A percentile compares a stretch with the other conserved stretches of the same genome.
Conservation (phyloP, 1,140 invertebrate species). For the Maniola jurtina region DNA sequence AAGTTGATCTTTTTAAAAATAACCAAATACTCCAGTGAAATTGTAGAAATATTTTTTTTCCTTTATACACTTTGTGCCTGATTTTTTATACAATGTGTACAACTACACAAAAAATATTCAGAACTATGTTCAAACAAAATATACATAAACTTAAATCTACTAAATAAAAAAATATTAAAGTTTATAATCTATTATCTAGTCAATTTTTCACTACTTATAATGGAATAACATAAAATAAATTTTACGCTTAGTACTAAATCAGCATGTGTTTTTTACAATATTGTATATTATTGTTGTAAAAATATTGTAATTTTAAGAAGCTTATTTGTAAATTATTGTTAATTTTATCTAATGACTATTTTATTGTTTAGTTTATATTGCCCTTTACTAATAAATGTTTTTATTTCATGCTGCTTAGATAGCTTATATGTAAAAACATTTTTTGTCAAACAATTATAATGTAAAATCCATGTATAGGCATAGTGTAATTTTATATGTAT, state of each 20-base stretch:
- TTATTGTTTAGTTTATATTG: slow-evolving; percentile 6
- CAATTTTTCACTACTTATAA: slow-evolving; percentile 7
- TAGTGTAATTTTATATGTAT: no score
- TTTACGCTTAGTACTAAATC: neutral
- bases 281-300: neutral
- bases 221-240: neutral
- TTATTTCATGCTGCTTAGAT: no score
- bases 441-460: no score
- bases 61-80: slow-evolving; percentile 58
- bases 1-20: neutral
- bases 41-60: slow-evolving; percentile 24
- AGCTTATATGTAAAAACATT: no score
- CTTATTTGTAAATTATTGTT: neutral
- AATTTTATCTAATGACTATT: slow-evolving; percentile 17
- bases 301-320: neutral
- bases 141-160: slow-evolving; percentile 36
- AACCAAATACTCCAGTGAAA: neutral
- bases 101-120: slow-evolving; percentile 19
- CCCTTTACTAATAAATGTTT: no score
- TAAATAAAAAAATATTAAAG: neutral
- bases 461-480: neutral
- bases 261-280: slow-evolving; percentile 1
- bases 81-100: slow-evolving; percentile 42
- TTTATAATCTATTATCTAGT: neutral
- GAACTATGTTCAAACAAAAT: slow-evolving; percentile 42